Percentiles rank a stretch among this genome's conserved stretches.
Evolutionary conservation across 2,888 invertebrate genomes (phyloP).

Genomic region (Ganaspis brasiliensis): DNA sequence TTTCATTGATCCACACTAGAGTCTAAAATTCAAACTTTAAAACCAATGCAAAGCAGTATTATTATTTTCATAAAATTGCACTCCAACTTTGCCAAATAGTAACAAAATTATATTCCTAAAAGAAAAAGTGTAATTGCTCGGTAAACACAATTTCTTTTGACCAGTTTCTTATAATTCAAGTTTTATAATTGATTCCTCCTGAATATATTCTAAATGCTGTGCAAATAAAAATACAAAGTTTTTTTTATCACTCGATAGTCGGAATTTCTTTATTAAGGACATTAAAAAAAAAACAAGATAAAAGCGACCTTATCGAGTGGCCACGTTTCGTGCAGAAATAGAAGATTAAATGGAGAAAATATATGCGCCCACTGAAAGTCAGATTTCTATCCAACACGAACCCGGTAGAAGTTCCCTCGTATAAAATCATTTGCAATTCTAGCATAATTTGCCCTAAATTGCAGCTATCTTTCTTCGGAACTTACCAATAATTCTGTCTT

Average conservation of each 20-base stretch:
- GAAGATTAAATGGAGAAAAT: constrained; percentile 48
- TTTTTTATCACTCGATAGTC: too few relatives aligned
- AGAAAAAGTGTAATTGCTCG: too few relatives aligned
- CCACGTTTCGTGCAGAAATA: constrained; percentile 56
- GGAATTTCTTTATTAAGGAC: not conserved
- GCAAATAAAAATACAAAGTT: too few relatives aligned
- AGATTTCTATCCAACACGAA: constrained; percentile 62
- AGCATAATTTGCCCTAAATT: constrained; percentile 39
- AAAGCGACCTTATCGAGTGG: constrained; percentile 53
- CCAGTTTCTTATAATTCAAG: too few relatives aligned
- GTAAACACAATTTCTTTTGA: too few relatives aligned
- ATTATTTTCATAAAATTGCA: too few relatives aligned
- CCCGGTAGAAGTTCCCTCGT: constrained; percentile 46
- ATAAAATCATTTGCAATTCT: constrained; percentile 30
- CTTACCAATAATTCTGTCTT: constrained; percentile 14
- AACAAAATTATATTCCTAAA: too few relatives aligned
- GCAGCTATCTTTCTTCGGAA: constrained; percentile 18
- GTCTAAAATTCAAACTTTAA: too few relatives aligned
- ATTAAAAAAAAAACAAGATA: constrained; percentile 3
- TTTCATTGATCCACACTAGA: constrained; percentile 12
- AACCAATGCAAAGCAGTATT: too few relatives aligned
- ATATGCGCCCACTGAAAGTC: constrained; percentile 45
- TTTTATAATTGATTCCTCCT: too few relatives aligned
- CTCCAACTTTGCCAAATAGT: too few relatives aligned
- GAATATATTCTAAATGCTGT: too few relatives aligned